A percentile compares a stretch with the other conserved stretches of the same genome.
These are phyloP conservation scores for Caretta caretta DNA, from an alignment of 2,113 vertebrate species.

Conservation along the genomic window DNA sequence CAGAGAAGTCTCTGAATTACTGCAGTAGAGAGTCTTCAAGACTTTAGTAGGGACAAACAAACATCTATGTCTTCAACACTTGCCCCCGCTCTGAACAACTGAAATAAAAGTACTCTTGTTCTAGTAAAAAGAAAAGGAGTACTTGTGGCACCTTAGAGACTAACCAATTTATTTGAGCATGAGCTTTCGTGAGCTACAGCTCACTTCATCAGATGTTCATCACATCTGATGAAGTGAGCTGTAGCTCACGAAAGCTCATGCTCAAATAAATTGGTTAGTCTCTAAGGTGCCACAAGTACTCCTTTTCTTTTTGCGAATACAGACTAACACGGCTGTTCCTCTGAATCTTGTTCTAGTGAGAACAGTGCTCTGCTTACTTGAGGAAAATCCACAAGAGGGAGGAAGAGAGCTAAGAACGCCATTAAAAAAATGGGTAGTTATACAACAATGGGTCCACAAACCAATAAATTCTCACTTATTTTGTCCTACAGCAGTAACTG, in stretches of 20 bases:
- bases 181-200: too few relatives aligned
- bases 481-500: not conserved
- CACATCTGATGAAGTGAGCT: too few relatives aligned
- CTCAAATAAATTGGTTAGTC: too few relatives aligned
- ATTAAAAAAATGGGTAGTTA: accelerated
- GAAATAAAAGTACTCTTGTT: accelerated
- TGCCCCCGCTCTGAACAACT: accelerated
- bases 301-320: too few relatives aligned
- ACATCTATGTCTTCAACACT: accelerated
- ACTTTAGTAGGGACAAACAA: not conserved
- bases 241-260: too few relatives aligned
- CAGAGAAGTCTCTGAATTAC: accelerated
- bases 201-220: too few relatives aligned
- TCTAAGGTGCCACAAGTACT: too few relatives aligned
- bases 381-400: conserved; percentile 37
- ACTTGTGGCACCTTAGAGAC: too few relatives aligned
- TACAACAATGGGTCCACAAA: accelerated
- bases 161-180: too few relatives aligned
- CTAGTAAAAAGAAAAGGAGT: too few relatives aligned
- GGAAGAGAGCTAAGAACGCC: not conserved
- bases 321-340: too few relatives aligned
- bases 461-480: accelerated
- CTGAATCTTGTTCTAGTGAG: not conserved
- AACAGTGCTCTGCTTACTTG: not conserved
- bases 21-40: not conserved